Percentiles rank a stretch among this genome's conserved stretches.
Evolutionary conservation across 2,888 invertebrate species (phyloP).

Genomic region (Tetheella fluctuosa): DNA sequence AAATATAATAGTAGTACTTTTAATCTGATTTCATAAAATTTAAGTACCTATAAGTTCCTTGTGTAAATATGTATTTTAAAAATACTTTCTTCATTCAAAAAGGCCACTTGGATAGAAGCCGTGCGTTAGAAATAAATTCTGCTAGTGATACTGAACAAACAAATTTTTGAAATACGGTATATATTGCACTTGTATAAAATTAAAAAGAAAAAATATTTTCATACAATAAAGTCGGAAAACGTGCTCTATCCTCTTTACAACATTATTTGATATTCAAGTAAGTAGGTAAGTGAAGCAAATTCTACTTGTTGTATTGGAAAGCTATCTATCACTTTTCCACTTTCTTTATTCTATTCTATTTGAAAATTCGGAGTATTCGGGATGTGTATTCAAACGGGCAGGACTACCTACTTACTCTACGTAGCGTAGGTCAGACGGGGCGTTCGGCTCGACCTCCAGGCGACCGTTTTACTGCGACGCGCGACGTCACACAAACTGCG

Average conservation of each 20-base stretch:
- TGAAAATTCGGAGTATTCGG: background rate
- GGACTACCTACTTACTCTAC: background rate
- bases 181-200: no score
- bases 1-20: no score
- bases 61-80: no score
- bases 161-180: no score
- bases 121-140: no score
- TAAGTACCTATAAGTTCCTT: no score
- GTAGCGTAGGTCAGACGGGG: conserved; percentile 32
- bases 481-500: conserved; percentile 25
- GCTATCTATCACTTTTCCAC: conserved; percentile 2
- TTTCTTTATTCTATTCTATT: background rate
- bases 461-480: conserved; percentile 28
- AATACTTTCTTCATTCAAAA: no score
- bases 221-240: no score
- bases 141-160: no score
- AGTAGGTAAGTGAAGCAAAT: background rate
- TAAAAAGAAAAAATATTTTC: no score
- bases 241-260: background rate
- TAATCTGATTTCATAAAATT: no score
- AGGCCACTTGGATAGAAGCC: no score
- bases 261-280: background rate
- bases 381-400: background rate
- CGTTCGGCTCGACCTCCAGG: conserved; percentile 32
- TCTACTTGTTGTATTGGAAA: background rate